A percentile compares a stretch with the other conserved stretches of the same genome.
These are phyloP conservation scores for Zaprionus camerounensis DNA, from an alignment of 1,140 invertebrate species.

Conservation along the genomic window DNA sequence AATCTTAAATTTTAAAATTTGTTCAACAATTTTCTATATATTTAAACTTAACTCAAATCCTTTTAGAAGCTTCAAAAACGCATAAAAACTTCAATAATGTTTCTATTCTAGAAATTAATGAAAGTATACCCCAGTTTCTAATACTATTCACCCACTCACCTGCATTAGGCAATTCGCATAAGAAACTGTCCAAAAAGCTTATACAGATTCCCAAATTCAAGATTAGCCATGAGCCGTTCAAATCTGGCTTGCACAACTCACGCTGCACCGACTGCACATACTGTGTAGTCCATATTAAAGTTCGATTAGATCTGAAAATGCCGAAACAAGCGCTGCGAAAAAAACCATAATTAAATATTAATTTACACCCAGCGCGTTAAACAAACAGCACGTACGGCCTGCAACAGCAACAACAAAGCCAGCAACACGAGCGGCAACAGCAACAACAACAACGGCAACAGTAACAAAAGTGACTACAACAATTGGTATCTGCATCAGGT, in stretches of 20 bases:
- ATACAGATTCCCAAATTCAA: slow-evolving; percentile 26
- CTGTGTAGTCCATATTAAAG: slow-evolving; percentile 59
- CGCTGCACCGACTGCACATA: slow-evolving; percentile 38
- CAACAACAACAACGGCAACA: slow-evolving; percentile 15
- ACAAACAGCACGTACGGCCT: slow-evolving; percentile 69
- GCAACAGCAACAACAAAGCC: slow-evolving; percentile 44
- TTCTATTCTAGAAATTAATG: background rate
- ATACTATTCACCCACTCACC: background rate
- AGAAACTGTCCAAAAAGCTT: slow-evolving; percentile 11
- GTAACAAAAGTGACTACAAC: slow-evolving; percentile 43
- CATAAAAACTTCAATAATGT: background rate
- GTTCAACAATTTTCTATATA: background rate
- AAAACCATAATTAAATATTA: slow-evolving; percentile 78
- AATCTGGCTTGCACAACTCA: slow-evolving; percentile 47
- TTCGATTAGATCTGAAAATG: slow-evolving; percentile 69
- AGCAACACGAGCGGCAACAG: slow-evolving; percentile 14
- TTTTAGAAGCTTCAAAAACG: background rate
- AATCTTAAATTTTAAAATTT: background rate
- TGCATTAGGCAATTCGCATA: background rate
- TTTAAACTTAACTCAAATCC: background rate
- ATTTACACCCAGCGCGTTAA: slow-evolving; percentile 78
- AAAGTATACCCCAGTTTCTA: background rate
- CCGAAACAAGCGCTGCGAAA: slow-evolving; percentile 56
- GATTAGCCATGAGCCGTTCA: slow-evolving; percentile 8
- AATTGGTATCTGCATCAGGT: slow-evolving; percentile 47